Base-by-base conservation (phyloP, 2,888 invertebrate species). In the Pollenia labialis region DNA sequence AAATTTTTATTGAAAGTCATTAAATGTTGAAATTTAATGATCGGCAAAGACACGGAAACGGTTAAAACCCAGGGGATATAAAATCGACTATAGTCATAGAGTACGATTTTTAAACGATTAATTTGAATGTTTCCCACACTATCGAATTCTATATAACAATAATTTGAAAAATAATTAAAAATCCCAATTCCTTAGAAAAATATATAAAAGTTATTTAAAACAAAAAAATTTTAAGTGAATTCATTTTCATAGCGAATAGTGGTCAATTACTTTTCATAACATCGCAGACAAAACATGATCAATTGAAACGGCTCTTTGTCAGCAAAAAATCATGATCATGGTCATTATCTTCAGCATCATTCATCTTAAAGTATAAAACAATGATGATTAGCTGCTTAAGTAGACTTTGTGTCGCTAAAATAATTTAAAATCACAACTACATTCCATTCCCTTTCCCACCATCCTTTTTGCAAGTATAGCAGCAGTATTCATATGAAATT, bases 341-440 rank as follows among this genome's bases (percentile, higher is more conserved):
- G 46, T 44, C 62, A 62, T 64, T 14, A 42, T 64, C 48, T 52
- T 77, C 79, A 80, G 58, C 75, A 58, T 74, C 69, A 56, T 58
- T 54, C 56, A 46, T 54, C 54, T 69, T 77, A 56, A 32, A 68
- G 54, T 52, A 48, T 74, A 74, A 79, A 85, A 81, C 68, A 74
- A 79, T 82, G 23, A 80, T 69, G 87, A 84, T 84, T 87, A 87
- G 81, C 87, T 84, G 54, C 84, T 81, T 74, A 87, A 87, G 87
- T 87, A 87, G 87, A 87, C 87, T 87, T 87, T 84, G 68, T 87
- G 87, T 87, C 87, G 81, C 87, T 81, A 56, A 44, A 80, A 84
- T 58, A 58, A 71, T 72, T 56, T 80, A 2, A 66, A 52, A 9
- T 11, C 62, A 32, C 16, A 66, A n/a, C 44, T 10, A 64, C 44